These are phyloP conservation scores for Dryomyza anilis DNA, from an alignment of 2,888 invertebrate genomes.

Conservation along the genomic window DNA sequence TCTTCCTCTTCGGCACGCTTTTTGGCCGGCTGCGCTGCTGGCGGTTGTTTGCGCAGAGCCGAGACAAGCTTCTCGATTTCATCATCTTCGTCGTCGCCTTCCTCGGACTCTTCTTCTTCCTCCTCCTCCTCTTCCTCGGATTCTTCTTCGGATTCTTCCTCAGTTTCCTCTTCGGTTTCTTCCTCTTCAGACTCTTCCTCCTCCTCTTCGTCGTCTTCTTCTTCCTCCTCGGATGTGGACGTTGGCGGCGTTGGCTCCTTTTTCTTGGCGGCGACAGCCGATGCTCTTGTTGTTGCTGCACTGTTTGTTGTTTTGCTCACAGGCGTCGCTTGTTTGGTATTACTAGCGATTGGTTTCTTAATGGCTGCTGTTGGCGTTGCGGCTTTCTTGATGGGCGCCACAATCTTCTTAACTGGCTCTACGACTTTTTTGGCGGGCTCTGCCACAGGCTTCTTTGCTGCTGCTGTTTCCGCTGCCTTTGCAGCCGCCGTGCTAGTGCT, in stretches of 20 bases:
- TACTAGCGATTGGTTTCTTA: conserved; percentile 27
- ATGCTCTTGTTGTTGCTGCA: conserved; percentile 17
- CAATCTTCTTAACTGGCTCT: conserved; percentile 35
- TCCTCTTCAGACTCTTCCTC: conserved; percentile 36
- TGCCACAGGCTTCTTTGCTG: conserved; percentile 29
- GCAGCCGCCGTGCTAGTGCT: background rate
- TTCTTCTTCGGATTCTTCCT: conserved; percentile 40
- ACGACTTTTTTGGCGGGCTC: conserved; percentile 39
- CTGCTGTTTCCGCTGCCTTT: conserved; percentile 7
- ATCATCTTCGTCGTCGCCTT: conserved; percentile 43
- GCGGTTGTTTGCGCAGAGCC: conserved; percentile 23
- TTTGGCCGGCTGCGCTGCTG: conserved; percentile 27
- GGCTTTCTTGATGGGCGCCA: conserved; percentile 40
- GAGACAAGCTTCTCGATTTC: conserved; percentile 38
- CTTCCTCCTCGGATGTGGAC: conserved; percentile 40
- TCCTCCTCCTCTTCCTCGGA: conserved; percentile 42
- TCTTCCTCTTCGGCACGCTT: conserved; percentile 43
- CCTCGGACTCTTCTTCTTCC: conserved; percentile 38
- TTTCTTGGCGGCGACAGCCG: conserved; percentile 26
- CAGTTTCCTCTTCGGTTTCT: conserved; percentile 36
- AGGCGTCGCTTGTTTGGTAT: conserved; percentile 30
- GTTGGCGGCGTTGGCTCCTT: conserved; percentile 58
- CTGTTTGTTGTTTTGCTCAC: conserved; percentile 6
- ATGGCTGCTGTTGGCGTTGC: conserved; percentile 25
- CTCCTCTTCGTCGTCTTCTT: conserved; percentile 31